A percentile compares a stretch with the other conserved stretches of the same genome.
Evolutionary conservation across 2,113 vertebrate genomes (phyloP).

Genomic region (Notarius quadriscutis): DNA sequence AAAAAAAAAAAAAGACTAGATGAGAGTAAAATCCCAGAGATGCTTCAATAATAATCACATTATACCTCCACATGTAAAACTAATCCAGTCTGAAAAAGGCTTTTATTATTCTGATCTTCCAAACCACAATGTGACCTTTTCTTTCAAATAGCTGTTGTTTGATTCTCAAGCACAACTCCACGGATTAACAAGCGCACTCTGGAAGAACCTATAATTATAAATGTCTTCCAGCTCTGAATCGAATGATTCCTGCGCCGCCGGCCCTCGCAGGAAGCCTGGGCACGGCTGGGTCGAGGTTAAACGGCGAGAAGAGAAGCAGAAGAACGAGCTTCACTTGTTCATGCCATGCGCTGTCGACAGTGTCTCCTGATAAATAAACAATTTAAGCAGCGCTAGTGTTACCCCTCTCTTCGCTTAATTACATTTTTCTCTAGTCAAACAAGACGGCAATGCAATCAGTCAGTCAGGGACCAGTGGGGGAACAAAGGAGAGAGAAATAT

Average conservation of each 20-base stretch:
- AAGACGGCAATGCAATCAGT: constrained; percentile 49
- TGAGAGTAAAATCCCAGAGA: not conserved
- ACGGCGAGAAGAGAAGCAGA: not conserved
- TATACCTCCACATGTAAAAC: not conserved
- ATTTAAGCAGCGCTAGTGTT: constrained; percentile 40
- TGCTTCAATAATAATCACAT: not conserved
- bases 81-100: not conserved
- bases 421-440: constrained; percentile 51
- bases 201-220: constrained; percentile 43
- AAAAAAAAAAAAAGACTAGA: not conserved
- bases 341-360: not conserved
- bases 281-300: constrained; percentile 37
- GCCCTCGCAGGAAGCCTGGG: not conserved
- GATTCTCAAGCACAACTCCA: not conserved
- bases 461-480: constrained; percentile 43
- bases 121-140: not conserved
- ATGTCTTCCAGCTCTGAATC: constrained; percentile 35
- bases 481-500: constrained; percentile 25
- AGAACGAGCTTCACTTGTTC: not conserved
- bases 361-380: constrained; percentile 46
- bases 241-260: constrained; percentile 34
- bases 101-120: constrained; percentile 1
- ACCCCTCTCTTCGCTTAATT: constrained; percentile 48
- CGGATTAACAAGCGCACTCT: constrained; percentile 28
- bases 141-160: not conserved